A percentile compares a stretch with the other conserved stretches of the same genome.
Conservation (phyloP, 92 coral and sea anemone genomes). For the Bergia sp. region DNA sequence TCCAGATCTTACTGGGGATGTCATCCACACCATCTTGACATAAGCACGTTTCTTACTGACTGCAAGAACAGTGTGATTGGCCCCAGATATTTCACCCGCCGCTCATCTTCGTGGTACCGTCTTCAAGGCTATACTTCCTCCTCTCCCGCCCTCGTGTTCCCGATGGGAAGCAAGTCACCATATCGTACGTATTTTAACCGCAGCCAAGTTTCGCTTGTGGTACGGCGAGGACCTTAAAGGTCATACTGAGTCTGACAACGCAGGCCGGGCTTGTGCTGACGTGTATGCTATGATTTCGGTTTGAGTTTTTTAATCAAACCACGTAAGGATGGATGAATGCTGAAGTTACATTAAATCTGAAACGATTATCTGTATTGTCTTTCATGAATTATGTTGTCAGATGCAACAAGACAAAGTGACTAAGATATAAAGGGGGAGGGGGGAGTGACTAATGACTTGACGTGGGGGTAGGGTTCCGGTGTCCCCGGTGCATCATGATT, state of each 20-base stretch:
- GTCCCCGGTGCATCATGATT: no score
- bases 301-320: background rate
- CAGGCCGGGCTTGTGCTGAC: conserved; percentile 19
- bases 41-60: background rate
- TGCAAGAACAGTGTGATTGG: conserved; percentile 4
- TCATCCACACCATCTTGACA: accelerated
- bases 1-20: background rate
- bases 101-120: background rate
- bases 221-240: conserved; percentile 8
- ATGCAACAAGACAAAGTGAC: no score
- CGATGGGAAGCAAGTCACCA: background rate
- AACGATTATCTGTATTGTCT: no score
- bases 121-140: background rate
- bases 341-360: no score
- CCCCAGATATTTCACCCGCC: background rate
- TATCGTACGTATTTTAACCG: no score
- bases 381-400: no score
- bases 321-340: background rate
- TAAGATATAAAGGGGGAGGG: no score
- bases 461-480: no score
- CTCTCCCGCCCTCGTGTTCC: background rate
- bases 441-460: no score
- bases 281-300: conserved; percentile 2
- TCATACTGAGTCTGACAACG: background rate
- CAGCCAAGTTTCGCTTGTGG: conserved; percentile 24